phyloP scores from a whole-genome alignment of 2,797 vertebrate species.

The Prionace glauca region DNA sequence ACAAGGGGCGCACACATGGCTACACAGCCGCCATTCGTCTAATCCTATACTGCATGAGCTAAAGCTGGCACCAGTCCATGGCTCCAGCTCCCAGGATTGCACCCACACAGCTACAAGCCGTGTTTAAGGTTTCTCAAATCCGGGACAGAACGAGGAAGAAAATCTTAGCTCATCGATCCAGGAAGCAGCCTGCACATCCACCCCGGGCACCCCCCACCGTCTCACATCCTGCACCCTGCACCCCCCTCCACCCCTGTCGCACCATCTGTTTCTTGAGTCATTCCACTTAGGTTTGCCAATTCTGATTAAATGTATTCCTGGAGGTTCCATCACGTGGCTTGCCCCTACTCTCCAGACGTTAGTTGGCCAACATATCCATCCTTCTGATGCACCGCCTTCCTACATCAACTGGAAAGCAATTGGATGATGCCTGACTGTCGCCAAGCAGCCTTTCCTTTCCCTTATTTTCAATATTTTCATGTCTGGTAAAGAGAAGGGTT shows the following conservation, averaged over 20 bases:
- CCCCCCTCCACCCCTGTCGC: neutral
- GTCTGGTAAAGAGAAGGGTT: too few relatives aligned
- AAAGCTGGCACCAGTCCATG: neutral
- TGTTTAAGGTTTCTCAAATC: neutral
- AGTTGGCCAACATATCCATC: too few relatives aligned
- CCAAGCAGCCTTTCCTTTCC: neutral
- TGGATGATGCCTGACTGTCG: too few relatives aligned
- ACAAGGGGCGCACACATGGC: too few relatives aligned
- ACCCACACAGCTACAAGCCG: neutral
- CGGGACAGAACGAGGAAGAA: neutral
- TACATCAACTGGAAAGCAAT: too few relatives aligned
- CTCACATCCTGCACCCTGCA: neutral
- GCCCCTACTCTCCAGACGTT: too few relatives aligned
- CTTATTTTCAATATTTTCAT: too few relatives aligned
- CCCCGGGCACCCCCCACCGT: neutral
- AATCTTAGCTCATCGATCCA: neutral
- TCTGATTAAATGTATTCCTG: too few relatives aligned
- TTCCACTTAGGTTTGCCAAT: neutral
- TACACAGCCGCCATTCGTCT: neutral
- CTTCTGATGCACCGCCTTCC: too few relatives aligned
- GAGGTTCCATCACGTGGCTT: too few relatives aligned
- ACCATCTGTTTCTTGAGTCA: neutral
- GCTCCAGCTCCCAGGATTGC: neutral
- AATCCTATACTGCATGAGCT: neutral
- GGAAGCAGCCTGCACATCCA: neutral